Base-by-base conservation (phyloP, 92 coral and sea anemone genomes). In the Phenganax marumi region DNA sequence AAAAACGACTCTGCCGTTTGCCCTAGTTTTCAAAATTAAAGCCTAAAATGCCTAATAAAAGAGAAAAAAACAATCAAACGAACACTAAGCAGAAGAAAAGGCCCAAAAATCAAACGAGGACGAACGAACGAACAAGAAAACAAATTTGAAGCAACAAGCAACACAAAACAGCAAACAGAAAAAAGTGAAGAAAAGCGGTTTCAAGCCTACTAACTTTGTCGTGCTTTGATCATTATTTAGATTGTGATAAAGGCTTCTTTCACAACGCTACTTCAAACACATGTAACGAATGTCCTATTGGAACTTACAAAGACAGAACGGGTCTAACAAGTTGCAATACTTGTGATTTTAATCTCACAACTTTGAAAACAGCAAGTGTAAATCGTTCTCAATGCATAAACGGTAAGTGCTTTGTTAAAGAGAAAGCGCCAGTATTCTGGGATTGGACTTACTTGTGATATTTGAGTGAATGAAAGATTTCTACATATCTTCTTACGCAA, bases 221-320 rank as follows among this genome's bases (percentile, higher is more conserved):
- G 43, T 33, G 5, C 43, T 0, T 33, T 33, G 43, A 33, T 33
- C 5, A 33, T 48, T 53, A 52, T 75, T 18, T 26, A 75, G 80
- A 52, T 53, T 75, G 80, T 19, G 65, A 19, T n/a, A 52, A 22
- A 22, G 80, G 80, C 21, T 54, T 2, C 50, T 52, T 10, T 47
- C 62, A 53, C 51, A 26, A 75, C 66, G 16, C n/a, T n/a, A 52
- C 47, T 33, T 21, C 18, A 10, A 55, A 75, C 39, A 54, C 66
- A 1, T 75, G 80, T 16, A 17, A 0, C 3, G 53, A 52, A 46
- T 75, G 80, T 16, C 80, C 65, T 0, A 24, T 75, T 25, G 66
- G 48, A 14, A 75, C 80, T 8, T 75, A 52, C 25, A 24, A 75
- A 54, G 4, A 24, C 46, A 24, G 0, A 4, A 75, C 12, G 13